These are phyloP conservation scores for Pygmarrhopalites habei DNA, from an alignment of 1,140 invertebrate genomes.

Conservation along the genomic window DNA sequence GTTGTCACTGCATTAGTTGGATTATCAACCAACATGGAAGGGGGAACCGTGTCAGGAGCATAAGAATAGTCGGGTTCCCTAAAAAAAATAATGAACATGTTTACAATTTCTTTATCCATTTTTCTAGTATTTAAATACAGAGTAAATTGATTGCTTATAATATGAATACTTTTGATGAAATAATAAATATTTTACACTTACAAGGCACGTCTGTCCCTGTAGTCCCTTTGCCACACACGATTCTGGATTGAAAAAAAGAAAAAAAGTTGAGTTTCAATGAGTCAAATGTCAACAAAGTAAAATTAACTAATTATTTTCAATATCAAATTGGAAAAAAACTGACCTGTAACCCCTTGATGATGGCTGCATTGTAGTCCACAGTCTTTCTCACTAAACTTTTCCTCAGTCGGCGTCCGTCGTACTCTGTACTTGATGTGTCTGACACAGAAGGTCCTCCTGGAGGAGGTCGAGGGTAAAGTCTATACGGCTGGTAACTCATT, in stretches of 20 bases:
- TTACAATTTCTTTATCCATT: too few relatives aligned
- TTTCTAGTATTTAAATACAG: too few relatives aligned
- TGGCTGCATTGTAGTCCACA: conserved; percentile 95
- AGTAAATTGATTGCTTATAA: too few relatives aligned
- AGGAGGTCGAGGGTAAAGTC: neutral
- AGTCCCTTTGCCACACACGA: conserved; percentile 88
- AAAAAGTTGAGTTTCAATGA: neutral
- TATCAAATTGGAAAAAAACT: conserved; percentile 30
- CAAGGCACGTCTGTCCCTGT: conserved; percentile 71
- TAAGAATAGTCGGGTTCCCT: conserved; percentile 88
- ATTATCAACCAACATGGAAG: conserved; percentile 54
- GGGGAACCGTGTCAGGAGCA: conserved; percentile 44
- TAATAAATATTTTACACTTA: too few relatives aligned
- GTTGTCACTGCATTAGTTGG: conserved; percentile 96
- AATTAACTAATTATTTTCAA: neutral
- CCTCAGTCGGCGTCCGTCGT: conserved; percentile 88
- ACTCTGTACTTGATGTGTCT: conserved; percentile 74
- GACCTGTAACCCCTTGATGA: conserved; percentile 84
- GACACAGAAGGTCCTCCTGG: neutral
- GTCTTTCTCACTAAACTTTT: conserved; percentile 97
- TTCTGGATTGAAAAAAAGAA: conserved; percentile 50
- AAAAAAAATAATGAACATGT: too few relatives aligned
- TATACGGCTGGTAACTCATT: neutral
- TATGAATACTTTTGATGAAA: too few relatives aligned
- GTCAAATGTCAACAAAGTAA: neutral